Evolutionary conservation across 2,113 vertebrate genomes (phyloP).

Genomic region (Prunella himalayana): DNA sequence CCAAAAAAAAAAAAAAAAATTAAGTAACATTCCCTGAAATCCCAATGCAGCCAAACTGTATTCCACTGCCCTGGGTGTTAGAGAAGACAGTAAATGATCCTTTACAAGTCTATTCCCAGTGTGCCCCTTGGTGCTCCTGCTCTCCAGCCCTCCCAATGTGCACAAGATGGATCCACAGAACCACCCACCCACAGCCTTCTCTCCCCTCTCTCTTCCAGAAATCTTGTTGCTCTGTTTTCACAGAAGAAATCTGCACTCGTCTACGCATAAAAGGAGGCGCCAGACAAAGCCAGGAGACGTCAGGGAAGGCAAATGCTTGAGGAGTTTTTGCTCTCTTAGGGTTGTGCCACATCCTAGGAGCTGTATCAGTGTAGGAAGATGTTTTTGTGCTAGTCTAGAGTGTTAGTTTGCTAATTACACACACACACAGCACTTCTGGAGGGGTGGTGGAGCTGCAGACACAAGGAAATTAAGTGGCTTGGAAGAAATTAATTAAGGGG

Average conservation of each 20-base stretch:
- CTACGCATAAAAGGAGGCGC: conserved; percentile 56
- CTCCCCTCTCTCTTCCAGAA: conserved; percentile 69
- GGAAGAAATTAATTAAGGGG: not conserved
- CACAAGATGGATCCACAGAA: not conserved
- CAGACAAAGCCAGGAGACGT: conserved; percentile 54
- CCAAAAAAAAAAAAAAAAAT: fast-evolving
- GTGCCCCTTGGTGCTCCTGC: not conserved
- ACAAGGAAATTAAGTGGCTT: not conserved
- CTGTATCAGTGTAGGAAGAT: not conserved
- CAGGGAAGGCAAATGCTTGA: conserved; percentile 79
- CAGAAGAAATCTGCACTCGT: conserved; percentile 77
- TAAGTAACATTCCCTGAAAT: not conserved
- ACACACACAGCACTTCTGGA: not conserved
- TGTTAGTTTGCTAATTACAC: conserved; percentile 11
- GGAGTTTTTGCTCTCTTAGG: not conserved
- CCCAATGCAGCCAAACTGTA: not conserved
- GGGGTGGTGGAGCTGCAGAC: not conserved
- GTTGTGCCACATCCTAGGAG: not conserved
- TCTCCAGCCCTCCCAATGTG: fast-evolving
- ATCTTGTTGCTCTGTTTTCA: conserved; percentile 82
- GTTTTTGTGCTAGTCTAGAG: not conserved
- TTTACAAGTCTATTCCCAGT: not conserved
- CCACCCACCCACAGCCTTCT: not conserved
- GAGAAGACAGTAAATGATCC: not conserved
- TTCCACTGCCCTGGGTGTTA: fast-evolving